Base-by-base conservation (phyloP, 2,113 vertebrate genomes). In the Pangasianodon hypophthalmus region DNA sequence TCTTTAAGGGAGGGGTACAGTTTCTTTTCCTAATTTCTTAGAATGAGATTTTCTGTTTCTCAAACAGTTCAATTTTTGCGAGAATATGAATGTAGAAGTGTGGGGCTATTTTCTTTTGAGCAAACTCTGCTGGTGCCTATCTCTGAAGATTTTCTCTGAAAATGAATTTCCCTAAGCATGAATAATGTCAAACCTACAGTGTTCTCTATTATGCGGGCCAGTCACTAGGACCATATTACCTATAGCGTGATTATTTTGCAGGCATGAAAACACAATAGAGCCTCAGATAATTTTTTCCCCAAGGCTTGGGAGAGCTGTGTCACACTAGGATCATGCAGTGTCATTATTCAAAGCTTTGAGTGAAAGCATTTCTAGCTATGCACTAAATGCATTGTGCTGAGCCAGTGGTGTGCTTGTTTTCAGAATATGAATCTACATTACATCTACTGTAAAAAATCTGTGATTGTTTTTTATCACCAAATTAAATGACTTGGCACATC, bases 121-220 rank as follows among this genome's bases (percentile, higher is more conserved):
- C 19, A 77, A 77, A 75, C 37, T 21, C 60, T 71, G 11, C 19
- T 69, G 83, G 56, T 79, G 52, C 64, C 44, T 21, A 64, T 87
- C 54, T 73, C 37, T 48, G 82, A 54, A 88, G 32, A 82, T 41
- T 4, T 79, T 79, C 46, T 79, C 11, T 32, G 83, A 67, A 88
- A 81, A 88, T 87, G 58, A 18, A 79, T 75, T 87, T 79, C 83
- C 79, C 4, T 81, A 46, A 54, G 48, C 11, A 77, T 84, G 81
- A 84, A 60, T 56, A 54, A 9, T 56, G 16, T 89, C 44, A 89
- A 32, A 37, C 54, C 64, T 84, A 32, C 18, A 69, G 29, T 37
- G 79, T 67, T 83, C 48, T 52, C 56, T 46, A 77, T 46, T 16
- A 50, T 14, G 21, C 16, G 86, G 44, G 18, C 48, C 6, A 19